Evolutionary conservation across 2,113 vertebrate species (phyloP).

Genomic region (Ursus arctos): DNA sequence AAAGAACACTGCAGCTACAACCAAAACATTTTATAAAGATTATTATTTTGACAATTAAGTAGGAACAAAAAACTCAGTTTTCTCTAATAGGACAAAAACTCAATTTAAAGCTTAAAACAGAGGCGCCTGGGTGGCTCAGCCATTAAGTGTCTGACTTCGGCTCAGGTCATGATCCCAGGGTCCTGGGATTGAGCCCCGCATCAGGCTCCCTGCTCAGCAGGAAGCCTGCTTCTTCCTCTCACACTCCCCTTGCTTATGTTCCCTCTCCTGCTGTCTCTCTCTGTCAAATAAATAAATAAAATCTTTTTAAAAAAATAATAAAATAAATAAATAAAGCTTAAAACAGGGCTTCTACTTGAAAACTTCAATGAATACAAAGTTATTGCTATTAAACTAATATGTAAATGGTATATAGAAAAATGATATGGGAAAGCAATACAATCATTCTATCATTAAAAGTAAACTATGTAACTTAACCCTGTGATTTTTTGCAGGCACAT

Average conservation of each 20-base stretch:
- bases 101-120: constrained; percentile 4
- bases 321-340: not conserved
- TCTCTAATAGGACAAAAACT: constrained; percentile 4
- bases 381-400: constrained; percentile 45
- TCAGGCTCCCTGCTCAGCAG: too few relatives aligned
- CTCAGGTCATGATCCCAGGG: too few relatives aligned
- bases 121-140: too few relatives aligned
- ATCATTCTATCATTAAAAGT: constrained; percentile 50
- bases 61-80: constrained; percentile 10
- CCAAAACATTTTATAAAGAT: constrained; percentile 51
- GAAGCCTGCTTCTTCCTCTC: too few relatives aligned
- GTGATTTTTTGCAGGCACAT: not conserved
- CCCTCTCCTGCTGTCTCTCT: too few relatives aligned
- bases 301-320: too few relatives aligned
- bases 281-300: too few relatives aligned
- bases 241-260: too few relatives aligned
- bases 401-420: not conserved
- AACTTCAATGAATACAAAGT: not conserved
- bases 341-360: constrained; percentile 10
- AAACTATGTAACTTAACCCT: constrained; percentile 50
- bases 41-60: constrained; percentile 54
- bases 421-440: not conserved
- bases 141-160: too few relatives aligned
- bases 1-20: not conserved
- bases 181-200: too few relatives aligned